Evolutionary conservation across 2,113 vertebrate genomes (phyloP).

Genomic region (Engystomops pustulosus): DNA sequence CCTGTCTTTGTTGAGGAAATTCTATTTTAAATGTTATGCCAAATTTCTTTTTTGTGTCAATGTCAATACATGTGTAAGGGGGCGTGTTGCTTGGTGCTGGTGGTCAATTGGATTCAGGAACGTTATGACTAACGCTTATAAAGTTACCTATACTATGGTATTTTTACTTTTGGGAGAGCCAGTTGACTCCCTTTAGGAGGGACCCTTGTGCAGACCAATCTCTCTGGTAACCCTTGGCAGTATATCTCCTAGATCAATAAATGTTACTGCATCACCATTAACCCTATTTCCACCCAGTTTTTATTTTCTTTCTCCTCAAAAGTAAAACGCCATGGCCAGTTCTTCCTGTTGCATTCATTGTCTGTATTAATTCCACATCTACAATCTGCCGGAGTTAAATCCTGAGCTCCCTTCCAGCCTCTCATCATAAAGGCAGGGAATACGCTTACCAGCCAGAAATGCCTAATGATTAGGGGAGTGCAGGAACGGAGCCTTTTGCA

Average conservation of each 20-base stretch:
- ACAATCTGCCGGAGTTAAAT: neutral
- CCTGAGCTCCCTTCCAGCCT: conserved; percentile 1
- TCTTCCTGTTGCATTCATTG: neutral
- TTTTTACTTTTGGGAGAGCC: too few species aligned
- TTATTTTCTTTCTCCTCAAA: neutral
- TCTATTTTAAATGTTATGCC: too few species aligned
- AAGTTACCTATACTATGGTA: too few species aligned
- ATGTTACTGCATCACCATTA: neutral
- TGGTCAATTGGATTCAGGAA: too few species aligned
- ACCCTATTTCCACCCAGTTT: neutral
- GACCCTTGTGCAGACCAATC: too few species aligned
- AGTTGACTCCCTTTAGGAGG: too few species aligned
- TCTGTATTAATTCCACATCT: neutral
- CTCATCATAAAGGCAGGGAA: conserved; percentile 63
- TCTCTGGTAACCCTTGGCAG: neutral
- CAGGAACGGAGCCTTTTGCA: conserved; percentile 65
- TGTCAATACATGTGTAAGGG: too few species aligned
- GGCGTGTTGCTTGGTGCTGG: too few species aligned
- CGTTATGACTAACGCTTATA: too few species aligned
- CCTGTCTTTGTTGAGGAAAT: too few species aligned
- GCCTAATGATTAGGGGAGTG: conserved; percentile 72
- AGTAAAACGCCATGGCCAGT: neutral
- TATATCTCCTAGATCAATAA: neutral
- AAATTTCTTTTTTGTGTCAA: too few species aligned
- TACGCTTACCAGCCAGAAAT: conserved; percentile 70